These are phyloP conservation scores for Drosophila auraria DNA, from an alignment of 1,140 invertebrate species.

Conservation along the genomic window DNA sequence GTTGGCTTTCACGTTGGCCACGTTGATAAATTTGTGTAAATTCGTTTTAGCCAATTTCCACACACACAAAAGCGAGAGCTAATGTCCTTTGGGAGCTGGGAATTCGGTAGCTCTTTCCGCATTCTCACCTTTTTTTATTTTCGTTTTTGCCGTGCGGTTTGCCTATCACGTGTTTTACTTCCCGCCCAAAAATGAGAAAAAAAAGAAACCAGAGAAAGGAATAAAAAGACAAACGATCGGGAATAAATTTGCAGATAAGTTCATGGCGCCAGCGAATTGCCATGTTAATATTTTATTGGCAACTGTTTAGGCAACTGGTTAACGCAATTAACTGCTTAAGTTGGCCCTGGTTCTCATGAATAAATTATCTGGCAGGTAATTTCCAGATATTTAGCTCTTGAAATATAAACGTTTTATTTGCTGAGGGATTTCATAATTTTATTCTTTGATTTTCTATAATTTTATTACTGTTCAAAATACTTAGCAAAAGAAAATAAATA, in stretches of 20 bases:
- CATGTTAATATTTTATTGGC: conserved; percentile 41
- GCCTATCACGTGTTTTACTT: conserved; percentile 12
- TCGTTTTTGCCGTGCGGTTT: conserved; percentile 40
- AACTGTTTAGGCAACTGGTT: conserved; percentile 11
- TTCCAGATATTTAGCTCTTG: background rate
- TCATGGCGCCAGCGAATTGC: conserved; percentile 7
- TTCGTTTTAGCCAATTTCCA: conserved; percentile 82
- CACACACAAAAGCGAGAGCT: conserved; percentile 41
- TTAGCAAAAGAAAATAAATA: no score
- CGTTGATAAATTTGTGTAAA: conserved; percentile 83
- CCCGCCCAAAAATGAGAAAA: no score
- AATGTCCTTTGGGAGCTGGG: conserved; percentile 68
- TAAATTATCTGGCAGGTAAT: background rate
- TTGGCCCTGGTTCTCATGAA: background rate
- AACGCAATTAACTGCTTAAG: conserved; percentile 17
- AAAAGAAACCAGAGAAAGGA: no score
- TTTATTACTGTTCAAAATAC: background rate
- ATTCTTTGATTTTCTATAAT: no score
- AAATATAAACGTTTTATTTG: no score
- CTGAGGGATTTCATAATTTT: no score
- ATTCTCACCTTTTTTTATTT: conserved; percentile 44
- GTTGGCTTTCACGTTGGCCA: conserved; percentile 71
- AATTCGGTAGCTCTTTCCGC: conserved; percentile 12
- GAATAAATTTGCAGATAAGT: conserved; percentile 59
- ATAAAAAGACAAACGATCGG: conserved; percentile 56